phyloP scores from a whole-genome alignment of 2,797 vertebrate species.

The Aulostomus chinensis region DNA sequence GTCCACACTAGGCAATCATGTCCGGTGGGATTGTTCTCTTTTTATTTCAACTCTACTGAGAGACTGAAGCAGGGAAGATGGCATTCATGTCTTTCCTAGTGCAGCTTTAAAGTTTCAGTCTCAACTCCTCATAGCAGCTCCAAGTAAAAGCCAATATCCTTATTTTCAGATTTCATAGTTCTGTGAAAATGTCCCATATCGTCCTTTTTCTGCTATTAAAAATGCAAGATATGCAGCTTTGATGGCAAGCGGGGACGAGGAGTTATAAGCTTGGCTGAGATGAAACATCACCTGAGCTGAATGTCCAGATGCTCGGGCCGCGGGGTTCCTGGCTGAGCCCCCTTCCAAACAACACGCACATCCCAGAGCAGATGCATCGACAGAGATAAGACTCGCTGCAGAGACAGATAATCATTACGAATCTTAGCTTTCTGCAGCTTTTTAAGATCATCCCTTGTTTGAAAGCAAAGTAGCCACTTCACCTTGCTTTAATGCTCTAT shows the following conservation, averaged over 20 bases:
- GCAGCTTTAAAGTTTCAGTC: conserved; percentile 23
- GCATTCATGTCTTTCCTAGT: conserved; percentile 6
- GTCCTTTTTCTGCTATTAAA: conserved; percentile 17
- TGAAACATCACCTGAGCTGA: conserved; percentile 44
- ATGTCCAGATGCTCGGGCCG: conserved; percentile 73
- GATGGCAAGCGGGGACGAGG: conserved; percentile 32
- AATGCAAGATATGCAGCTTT: conserved; percentile 29
- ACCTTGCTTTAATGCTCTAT: background rate
- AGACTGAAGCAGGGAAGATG: background rate
- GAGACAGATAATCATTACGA: conserved; percentile 37
- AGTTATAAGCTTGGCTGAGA: conserved; percentile 50
- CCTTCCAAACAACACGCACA: conserved; percentile 20
- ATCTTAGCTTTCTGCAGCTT: conserved; percentile 21
- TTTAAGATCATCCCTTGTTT: conserved; percentile 15
- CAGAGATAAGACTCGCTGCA: conserved; percentile 50
- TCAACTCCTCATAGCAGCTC: too few relatives aligned
- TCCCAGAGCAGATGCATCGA: conserved; percentile 52
- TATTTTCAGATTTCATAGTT: conserved; percentile 29
- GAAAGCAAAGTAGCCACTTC: conserved; percentile 11
- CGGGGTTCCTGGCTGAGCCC: conserved; percentile 67
- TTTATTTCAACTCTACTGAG: background rate
- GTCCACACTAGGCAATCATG: too few relatives aligned
- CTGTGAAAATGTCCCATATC: conserved; percentile 9
- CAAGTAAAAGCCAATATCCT: conserved; percentile 26
- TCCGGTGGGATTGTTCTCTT: too few relatives aligned